These are phyloP conservation scores for Holcopasites calliopsidis DNA, from an alignment of 1,140 invertebrate species.

Conservation along the genomic window DNA sequence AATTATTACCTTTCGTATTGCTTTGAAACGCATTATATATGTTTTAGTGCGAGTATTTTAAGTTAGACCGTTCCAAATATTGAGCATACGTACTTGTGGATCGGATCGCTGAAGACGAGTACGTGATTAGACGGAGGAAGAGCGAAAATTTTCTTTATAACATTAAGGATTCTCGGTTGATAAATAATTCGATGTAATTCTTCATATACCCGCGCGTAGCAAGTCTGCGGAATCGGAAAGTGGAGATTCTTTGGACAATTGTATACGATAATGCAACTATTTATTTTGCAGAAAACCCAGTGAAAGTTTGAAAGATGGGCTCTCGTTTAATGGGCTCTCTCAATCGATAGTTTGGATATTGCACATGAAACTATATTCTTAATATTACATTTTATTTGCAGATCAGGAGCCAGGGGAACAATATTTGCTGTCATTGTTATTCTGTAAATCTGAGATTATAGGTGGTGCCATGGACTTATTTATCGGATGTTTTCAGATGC, in stretches of 20 bases:
- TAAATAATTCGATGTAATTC: neutral
- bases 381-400: conserved; percentile 36
- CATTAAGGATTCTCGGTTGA: conserved; percentile 14
- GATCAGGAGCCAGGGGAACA: neutral
- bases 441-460: neutral
- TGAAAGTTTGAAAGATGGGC: neutral
- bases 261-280: neutral
- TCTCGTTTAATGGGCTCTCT: neutral
- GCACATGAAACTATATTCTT: neutral
- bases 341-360: neutral
- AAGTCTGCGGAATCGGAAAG: conserved; percentile 10
- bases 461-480: neutral
- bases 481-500: conserved; percentile 46
- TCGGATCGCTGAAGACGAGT: neutral
- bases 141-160: no score
- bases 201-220: neutral
- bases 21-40: conserved; percentile 48
- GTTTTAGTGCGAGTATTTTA: conserved; percentile 53
- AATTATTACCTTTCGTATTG: conserved; percentile 51
- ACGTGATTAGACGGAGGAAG: no score
- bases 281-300: conserved; percentile 15
- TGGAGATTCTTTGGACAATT: neutral
- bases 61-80: conserved; percentile 30
- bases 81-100: conserved; percentile 1
- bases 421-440: neutral